Evolutionary conservation across 2,888 invertebrate genomes (phyloP), one percentile per base, ranked within the genome.

Genomic region (Gandaritis pyraliata): DNA sequence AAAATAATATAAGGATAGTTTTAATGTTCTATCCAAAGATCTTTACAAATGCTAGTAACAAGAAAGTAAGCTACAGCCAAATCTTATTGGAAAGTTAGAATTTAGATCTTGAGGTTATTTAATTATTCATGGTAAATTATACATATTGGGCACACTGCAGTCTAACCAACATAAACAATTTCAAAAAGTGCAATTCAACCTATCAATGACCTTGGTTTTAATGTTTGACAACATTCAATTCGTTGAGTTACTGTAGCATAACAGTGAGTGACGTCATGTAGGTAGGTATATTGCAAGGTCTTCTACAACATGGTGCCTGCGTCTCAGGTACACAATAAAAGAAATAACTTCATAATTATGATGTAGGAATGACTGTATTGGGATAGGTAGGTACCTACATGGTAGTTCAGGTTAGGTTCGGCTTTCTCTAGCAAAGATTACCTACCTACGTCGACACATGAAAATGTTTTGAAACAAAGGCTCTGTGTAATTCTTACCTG

Each of bases 401-500:
- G 29, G 29, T 6, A 4, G 29, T 29, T 29, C 6, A 29, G 6
- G 29, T 29, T 29, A 8, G 10, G 10, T 8, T 8, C 33, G 10
- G 10, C 8, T 33, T 33, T 33, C 2, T 10, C 33, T 33, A 33
- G 33, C 0, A 10, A 2, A 33, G 23, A 23, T 23, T 33, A 33
- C 8, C 10, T 33, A 33, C 33, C 10, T 33, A 33, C 33, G 33
- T 33, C 8, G 33, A 8, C 10, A 33, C 10, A 8, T 33, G 13
- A 18, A 18, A 23, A 41, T 23, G 39, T 39, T 41, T 51, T 13
- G 33, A 54, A 55, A 60, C 48, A 60, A 60, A 53, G 53, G 36
- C 33, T 45, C n/a, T 38, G 2, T 7, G 15, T 23, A n/a, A 36
- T 50, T 56, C 93, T 67, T 93, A 98, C 98, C 96, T 93, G 98